These are phyloP conservation scores for Hirundichthys speculiger DNA, from an alignment of 2,113 vertebrate genomes.

Conservation along the genomic window DNA sequence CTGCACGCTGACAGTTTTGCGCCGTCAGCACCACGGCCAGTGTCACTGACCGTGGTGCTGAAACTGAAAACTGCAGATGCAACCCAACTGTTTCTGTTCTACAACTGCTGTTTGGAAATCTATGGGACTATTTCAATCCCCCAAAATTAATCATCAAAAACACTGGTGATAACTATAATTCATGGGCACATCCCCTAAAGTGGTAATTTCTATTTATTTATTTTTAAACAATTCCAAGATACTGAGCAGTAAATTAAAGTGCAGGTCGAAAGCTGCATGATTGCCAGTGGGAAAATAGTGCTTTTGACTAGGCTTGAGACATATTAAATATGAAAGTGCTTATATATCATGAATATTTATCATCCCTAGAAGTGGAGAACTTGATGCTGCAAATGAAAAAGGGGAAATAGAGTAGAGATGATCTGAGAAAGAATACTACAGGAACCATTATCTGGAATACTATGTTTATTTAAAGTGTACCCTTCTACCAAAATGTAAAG, in stretches of 20 bases:
- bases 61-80: slow-evolving; percentile 36
- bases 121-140: not conserved
- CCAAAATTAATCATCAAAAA: not conserved
- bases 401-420: not conserved
- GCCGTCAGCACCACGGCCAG: slow-evolving; percentile 10
- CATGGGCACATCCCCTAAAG: not conserved
- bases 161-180: not conserved
- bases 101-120: slow-evolving; percentile 4
- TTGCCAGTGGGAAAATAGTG: not conserved
- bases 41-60: slow-evolving; percentile 80
- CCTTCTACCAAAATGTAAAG: not conserved
- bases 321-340: slow-evolving; percentile 10
- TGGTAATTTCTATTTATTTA: not conserved
- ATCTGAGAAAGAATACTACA: not conserved
- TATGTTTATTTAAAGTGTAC: not conserved
- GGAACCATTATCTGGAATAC: not conserved
- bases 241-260: slow-evolving; percentile 13
- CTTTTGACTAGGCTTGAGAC: not conserved
- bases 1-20: not conserved
- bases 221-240: not conserved
- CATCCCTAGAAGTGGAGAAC: slow-evolving; percentile 13
- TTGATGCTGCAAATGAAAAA: slow-evolving; percentile 14
- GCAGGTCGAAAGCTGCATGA: not conserved
- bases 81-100: not conserved
- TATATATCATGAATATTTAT: slow-evolving; percentile 36